These are phyloP conservation scores for Acrocera orbiculus DNA, from an alignment of 2,888 invertebrate genomes.

Conservation along the genomic window DNA sequence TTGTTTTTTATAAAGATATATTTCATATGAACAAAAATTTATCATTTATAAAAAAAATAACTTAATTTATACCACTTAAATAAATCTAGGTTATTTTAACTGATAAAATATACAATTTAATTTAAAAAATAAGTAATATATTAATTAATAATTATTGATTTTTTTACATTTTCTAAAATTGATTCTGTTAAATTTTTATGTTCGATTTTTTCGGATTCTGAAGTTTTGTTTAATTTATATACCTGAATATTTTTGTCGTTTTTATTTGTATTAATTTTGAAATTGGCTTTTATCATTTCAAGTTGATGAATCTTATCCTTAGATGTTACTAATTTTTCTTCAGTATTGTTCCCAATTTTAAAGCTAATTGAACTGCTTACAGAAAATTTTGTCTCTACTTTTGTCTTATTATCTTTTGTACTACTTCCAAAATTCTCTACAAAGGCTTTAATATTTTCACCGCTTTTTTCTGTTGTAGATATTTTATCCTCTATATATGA, in stretches of 20 bases:
- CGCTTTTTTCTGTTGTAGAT: conserved; percentile 9
- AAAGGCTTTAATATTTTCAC: conserved; percentile 14
- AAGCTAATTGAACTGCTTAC: conserved; percentile 36
- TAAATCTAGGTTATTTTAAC: too few relatives aligned
- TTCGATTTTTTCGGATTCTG: conserved; percentile 6
- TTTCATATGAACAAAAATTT: conserved; percentile 17
- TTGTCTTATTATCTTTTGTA: too few relatives aligned
- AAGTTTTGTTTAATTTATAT: neutral
- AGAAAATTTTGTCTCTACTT: conserved; percentile 31
- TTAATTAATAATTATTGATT: conserved; percentile 7
- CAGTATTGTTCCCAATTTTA: conserved; percentile 31
- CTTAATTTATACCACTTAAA: neutral
- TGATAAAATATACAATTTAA: neutral
- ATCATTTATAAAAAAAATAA: neutral
- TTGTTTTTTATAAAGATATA: too few relatives aligned
- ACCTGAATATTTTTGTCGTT: conserved; percentile 11
- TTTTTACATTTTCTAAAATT: conserved; percentile 29
- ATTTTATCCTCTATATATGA: too few relatives aligned
- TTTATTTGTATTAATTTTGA: conserved; percentile 10
- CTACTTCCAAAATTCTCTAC: too few relatives aligned
- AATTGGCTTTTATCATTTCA: conserved; percentile 11
- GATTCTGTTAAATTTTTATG: conserved; percentile 24
- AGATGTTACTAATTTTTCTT: conserved; percentile 21
- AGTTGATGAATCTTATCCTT: conserved; percentile 10
- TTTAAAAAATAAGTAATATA: neutral